Evolutionary conservation across 2,888 invertebrate genomes (phyloP).

Genomic region (Elmis aenea): DNA sequence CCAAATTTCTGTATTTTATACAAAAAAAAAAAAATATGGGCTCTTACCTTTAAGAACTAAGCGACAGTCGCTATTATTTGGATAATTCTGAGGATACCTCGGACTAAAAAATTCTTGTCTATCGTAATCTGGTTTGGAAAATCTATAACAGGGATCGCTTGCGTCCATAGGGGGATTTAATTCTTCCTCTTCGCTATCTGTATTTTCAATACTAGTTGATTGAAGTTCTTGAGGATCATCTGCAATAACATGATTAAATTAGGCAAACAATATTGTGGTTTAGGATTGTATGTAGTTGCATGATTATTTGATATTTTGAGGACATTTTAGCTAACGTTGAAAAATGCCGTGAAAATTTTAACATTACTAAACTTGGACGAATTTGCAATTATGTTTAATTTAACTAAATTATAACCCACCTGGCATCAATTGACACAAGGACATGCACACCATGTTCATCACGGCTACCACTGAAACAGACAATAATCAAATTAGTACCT

Average conservation of each 20-base stretch:
- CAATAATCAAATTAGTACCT: too few species aligned
- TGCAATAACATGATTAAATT: too few species aligned
- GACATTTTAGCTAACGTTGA: too few species aligned
- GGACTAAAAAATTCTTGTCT: constrained; percentile 66
- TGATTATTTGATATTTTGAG: too few species aligned
- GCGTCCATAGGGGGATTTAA: constrained; percentile 10
- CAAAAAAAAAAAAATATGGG: too few species aligned
- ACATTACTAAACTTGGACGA: neutral
- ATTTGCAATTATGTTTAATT: constrained; percentile 2
- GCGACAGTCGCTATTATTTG: constrained; percentile 63
- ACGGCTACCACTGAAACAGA: constrained; percentile 23
- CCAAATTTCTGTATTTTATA: too few species aligned
- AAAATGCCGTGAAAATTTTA: constrained; percentile 1
- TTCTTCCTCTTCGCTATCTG: too few species aligned
- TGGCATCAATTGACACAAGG: constrained; percentile 17
- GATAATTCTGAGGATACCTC: constrained; percentile 60
- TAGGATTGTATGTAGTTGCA: too few species aligned
- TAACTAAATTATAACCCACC: constrained; percentile 5
- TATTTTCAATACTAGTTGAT: too few species aligned
- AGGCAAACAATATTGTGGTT: too few species aligned
- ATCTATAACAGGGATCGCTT: constrained; percentile 51
- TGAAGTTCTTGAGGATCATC: too few species aligned
- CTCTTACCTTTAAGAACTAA: constrained; percentile 63
- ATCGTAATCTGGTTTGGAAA: constrained; percentile 53
- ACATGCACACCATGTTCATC: constrained; percentile 18